Conservation (phyloP, 2,888 invertebrate genomes). For the Coleophora flavipennella region DNA sequence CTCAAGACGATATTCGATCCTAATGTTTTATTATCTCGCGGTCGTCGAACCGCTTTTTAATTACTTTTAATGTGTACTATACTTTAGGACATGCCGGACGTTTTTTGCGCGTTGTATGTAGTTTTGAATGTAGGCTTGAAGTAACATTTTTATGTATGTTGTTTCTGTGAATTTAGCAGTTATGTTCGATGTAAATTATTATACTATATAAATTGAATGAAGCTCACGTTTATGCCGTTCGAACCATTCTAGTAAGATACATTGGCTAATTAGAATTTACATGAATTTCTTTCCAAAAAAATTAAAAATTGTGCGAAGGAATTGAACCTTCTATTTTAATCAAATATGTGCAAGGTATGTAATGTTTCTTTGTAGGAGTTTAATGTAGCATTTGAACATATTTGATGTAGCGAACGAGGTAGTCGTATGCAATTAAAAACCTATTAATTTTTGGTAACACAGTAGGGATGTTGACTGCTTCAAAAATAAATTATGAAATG, state of each 20-base stretch:
- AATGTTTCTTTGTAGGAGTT: constrained; percentile 34
- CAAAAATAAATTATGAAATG: too few relatives aligned
- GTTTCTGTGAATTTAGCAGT: constrained; percentile 54
- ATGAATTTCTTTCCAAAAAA: background rate
- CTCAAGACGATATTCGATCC: constrained; percentile 70
- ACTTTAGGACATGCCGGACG: constrained; percentile 42
- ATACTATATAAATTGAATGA: constrained; percentile 37
- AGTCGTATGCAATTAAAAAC: constrained; percentile 53
- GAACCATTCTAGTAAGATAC: constrained; percentile 28
- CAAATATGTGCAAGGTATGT: constrained; percentile 28
- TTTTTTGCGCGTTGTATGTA: constrained; percentile 63
- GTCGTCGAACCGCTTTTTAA: constrained; percentile 46
- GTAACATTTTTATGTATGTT: constrained; percentile 49
- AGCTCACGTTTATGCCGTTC: constrained; percentile 41
- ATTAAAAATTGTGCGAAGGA: background rate
- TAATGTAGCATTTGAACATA: constrained; percentile 58
- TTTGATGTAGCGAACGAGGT: constrained; percentile 57
- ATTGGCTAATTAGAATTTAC: constrained; percentile 21
- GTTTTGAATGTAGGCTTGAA: constrained; percentile 55
- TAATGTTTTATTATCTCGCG: constrained; percentile 55
- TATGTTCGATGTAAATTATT: constrained; percentile 64
- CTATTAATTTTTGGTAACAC: too few relatives aligned
- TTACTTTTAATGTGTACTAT: constrained; percentile 55
- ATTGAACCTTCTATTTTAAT: constrained; percentile 15
- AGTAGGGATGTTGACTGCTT: too few relatives aligned